Conservation (phyloP, 1,140 invertebrate species). For the Bombus waltoni region DNA sequence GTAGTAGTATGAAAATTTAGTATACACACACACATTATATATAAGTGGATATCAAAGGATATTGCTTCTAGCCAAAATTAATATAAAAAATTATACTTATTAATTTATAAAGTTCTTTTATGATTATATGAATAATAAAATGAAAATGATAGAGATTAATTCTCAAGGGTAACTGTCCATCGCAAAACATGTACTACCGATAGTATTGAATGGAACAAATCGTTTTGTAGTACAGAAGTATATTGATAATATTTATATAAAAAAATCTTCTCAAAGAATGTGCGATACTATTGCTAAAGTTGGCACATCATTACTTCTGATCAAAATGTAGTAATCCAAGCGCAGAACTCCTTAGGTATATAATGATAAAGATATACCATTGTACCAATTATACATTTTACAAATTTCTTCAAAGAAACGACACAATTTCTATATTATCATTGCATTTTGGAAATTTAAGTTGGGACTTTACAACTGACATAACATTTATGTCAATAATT, state of each 20-base stretch:
- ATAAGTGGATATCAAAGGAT: slow-evolving; percentile 21
- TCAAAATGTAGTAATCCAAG: not conserved
- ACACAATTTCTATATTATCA: not conserved
- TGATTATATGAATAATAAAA: slow-evolving; percentile 12
- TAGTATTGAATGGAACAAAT: not conserved
- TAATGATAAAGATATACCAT: not conserved
- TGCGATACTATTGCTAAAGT: not conserved
- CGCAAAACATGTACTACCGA: slow-evolving; percentile 22
- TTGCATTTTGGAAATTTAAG: slow-evolving; percentile 23
- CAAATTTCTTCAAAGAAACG: slow-evolving; percentile 11
- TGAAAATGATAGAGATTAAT: not conserved
- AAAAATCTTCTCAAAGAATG: not conserved
- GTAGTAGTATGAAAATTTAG: slow-evolving; percentile 2
- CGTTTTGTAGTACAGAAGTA: not conserved
- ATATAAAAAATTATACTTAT: slow-evolving; percentile 23
- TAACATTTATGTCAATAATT: slow-evolving; percentile 38
- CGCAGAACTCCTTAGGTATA: not conserved
- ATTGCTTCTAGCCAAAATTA: slow-evolving; percentile 42
- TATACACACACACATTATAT: not conserved
- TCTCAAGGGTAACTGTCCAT: not conserved
- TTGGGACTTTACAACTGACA: slow-evolving; percentile 16
- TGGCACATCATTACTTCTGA: not conserved
- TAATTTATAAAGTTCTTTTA: slow-evolving; percentile 26
- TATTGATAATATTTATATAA: not conserved
- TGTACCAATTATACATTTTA: not conserved